A percentile compares a stretch with the other conserved stretches of the same genome.
phyloP scores from a whole-genome alignment of 2,797 vertebrate species.

The Petrocephalus sullivani region DNA sequence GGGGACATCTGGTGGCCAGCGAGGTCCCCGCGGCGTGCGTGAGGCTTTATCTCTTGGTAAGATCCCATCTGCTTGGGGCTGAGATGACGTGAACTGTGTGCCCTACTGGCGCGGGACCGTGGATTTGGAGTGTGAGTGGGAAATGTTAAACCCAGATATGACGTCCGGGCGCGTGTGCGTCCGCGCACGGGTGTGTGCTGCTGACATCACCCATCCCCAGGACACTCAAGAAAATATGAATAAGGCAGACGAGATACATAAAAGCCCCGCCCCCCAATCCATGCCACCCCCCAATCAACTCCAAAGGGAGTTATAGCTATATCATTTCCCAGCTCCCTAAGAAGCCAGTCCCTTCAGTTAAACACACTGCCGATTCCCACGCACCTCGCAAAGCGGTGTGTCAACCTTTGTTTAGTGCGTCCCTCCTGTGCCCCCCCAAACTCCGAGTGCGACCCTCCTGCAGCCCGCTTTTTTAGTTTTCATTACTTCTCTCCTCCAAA shows the following conservation, averaged over 20 bases:
- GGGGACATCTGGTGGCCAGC: constrained; percentile 7
- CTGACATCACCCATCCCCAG: neutral
- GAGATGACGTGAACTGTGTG: neutral
- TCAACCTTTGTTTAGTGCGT: neutral
- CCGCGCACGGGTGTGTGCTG: neutral
- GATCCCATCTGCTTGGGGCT: constrained; percentile 7
- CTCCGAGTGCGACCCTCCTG: neutral
- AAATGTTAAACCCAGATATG: neutral
- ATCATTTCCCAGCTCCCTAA: neutral
- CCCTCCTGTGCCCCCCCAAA: neutral
- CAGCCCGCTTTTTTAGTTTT: neutral
- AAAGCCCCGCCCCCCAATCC: neutral
- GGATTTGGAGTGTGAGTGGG: neutral
- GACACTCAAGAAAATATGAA: neutral
- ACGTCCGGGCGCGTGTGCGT: neutral
- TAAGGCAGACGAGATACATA: neutral
- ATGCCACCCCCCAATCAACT: neutral
- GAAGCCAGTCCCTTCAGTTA: neutral
- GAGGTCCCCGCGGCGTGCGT: neutral
- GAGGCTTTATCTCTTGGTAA: constrained; percentile 13
- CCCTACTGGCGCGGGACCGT: neutral
- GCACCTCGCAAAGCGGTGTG: neutral
- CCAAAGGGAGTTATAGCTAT: neutral
- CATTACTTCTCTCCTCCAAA: neutral
- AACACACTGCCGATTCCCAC: neutral